Conservation (phyloP, 2,113 vertebrate genomes). For the Marmota flaviventris region DNA sequence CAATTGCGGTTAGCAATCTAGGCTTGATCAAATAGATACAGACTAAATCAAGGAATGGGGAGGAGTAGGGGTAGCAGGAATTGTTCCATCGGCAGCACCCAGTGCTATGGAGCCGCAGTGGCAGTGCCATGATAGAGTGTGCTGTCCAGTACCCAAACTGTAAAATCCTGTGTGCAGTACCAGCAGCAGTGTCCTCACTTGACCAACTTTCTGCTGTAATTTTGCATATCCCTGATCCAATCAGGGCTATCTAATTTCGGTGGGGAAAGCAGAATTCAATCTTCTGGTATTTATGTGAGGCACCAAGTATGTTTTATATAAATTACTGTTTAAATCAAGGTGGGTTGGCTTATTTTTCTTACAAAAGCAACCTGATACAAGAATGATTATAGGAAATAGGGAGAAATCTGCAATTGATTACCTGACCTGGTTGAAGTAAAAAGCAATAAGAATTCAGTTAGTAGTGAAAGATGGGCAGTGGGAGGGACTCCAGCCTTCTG, state of each 20-base stretch:
- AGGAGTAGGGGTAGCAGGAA: not conserved
- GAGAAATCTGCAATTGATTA: not conserved
- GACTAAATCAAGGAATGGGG: not conserved
- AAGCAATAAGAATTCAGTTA: constrained; percentile 1
- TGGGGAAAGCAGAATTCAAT: not conserved
- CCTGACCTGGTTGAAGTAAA: not conserved
- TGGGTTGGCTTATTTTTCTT: not conserved
- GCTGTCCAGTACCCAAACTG: not conserved
- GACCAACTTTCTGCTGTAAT: not conserved
- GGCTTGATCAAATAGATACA: not conserved
- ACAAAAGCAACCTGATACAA: not conserved
- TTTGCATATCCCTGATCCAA: not conserved
- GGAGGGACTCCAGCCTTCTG: not conserved
- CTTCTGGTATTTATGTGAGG: not conserved
- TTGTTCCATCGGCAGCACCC: not conserved
- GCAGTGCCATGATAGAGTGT: rapidly evolving
- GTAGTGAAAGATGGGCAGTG: not conserved
- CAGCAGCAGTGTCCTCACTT: not conserved
- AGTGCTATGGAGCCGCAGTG: rapidly evolving
- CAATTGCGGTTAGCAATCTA: not conserved
- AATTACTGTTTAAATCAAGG: constrained; percentile 23
- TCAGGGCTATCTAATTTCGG: not conserved
- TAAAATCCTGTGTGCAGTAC: not conserved
- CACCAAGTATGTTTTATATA: not conserved
- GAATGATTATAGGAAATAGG: not conserved